Conservation (phyloP, 1,140 invertebrate genomes). For the Zaprionus taronus region DNA sequence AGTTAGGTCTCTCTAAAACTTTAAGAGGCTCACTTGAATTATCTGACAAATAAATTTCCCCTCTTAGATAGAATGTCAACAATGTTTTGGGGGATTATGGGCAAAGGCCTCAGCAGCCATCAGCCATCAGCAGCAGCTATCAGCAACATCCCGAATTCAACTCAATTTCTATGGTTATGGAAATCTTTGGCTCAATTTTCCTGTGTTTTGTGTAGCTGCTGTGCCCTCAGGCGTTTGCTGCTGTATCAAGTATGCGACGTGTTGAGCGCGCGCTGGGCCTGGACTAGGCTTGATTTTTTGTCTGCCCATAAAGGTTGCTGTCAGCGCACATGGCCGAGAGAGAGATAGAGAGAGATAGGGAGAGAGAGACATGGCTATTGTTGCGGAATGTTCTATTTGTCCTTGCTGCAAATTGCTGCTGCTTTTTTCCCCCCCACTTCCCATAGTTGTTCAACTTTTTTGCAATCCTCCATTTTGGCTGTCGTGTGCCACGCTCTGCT, state of each 20-base stretch:
- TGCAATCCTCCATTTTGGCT: slow-evolving; percentile 47
- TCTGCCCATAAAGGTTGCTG: slow-evolving; percentile 24
- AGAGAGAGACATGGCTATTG: slow-evolving; percentile 61
- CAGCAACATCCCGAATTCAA: neutral
- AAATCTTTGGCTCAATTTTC: slow-evolving; percentile 48
- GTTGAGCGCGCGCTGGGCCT: slow-evolving; percentile 40
- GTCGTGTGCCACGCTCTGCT: slow-evolving; percentile 20
- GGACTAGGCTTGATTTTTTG: slow-evolving; percentile 49
- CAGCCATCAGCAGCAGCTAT: neutral
- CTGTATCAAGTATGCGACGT: slow-evolving; percentile 63
- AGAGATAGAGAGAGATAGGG: slow-evolving; percentile 24
- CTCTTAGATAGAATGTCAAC: neutral
- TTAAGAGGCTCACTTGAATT: neutral
- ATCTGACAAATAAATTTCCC: slow-evolving; percentile 1
- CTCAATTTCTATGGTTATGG: slow-evolving; percentile 44
- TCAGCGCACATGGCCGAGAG: slow-evolving; percentile 26
- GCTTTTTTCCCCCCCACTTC: slow-evolving; percentile 28
- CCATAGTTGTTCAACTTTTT: slow-evolving; percentile 47
- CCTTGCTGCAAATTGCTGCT: slow-evolving; percentile 70
- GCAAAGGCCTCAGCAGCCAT: neutral
- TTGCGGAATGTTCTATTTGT: slow-evolving; percentile 70
- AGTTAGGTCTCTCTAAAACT: neutral
- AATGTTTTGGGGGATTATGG: neutral
- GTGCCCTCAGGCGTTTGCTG: slow-evolving; percentile 18
- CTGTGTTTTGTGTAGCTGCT: slow-evolving; percentile 17